These are phyloP conservation scores for Drepana arcuata DNA, from an alignment of 1,140 invertebrate genomes.

Conservation along the genomic window DNA sequence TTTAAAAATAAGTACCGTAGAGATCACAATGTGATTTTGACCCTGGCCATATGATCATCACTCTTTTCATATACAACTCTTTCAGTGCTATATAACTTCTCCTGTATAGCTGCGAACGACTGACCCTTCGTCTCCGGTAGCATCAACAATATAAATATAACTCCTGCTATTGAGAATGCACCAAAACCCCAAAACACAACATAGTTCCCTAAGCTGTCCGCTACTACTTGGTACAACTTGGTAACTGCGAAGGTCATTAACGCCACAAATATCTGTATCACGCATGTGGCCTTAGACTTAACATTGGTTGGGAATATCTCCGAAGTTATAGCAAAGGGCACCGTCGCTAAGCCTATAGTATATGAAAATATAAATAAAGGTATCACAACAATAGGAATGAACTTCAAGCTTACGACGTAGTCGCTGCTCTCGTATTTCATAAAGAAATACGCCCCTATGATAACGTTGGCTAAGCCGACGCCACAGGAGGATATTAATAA, in stretches of 20 bases:
- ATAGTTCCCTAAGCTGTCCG: conserved; percentile 76
- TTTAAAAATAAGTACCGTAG: background rate
- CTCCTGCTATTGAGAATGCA: conserved; percentile 74
- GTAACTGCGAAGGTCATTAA: conserved; percentile 79
- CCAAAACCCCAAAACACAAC: conserved; percentile 84
- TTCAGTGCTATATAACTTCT: conserved; percentile 48
- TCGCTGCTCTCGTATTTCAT: conserved; percentile 59
- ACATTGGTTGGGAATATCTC: conserved; percentile 83
- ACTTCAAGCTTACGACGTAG: conserved; percentile 54
- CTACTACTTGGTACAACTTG: conserved; percentile 79
- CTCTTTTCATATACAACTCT: conserved; percentile 47
- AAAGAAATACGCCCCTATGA: conserved; percentile 77
- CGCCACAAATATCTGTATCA: conserved; percentile 68
- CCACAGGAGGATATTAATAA: conserved; percentile 75
- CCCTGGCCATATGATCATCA: conserved; percentile 31
- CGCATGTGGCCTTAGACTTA: conserved; percentile 77
- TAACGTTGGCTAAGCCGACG: conserved; percentile 68
- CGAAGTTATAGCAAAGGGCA: conserved; percentile 81
- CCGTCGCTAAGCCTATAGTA: conserved; percentile 79
- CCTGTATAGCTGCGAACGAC: conserved; percentile 74
- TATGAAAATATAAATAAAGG: conserved; percentile 81
- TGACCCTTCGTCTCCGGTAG: conserved; percentile 90
- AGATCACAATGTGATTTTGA: conserved; percentile 29
- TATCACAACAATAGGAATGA: conserved; percentile 78
- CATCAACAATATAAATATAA: conserved; percentile 76